A percentile compares a stretch with the other conserved stretches of the same genome.
These are phyloP conservation scores for Scalopus aquaticus DNA, from an alignment of 2,113 vertebrate species.

Conservation along the genomic window DNA sequence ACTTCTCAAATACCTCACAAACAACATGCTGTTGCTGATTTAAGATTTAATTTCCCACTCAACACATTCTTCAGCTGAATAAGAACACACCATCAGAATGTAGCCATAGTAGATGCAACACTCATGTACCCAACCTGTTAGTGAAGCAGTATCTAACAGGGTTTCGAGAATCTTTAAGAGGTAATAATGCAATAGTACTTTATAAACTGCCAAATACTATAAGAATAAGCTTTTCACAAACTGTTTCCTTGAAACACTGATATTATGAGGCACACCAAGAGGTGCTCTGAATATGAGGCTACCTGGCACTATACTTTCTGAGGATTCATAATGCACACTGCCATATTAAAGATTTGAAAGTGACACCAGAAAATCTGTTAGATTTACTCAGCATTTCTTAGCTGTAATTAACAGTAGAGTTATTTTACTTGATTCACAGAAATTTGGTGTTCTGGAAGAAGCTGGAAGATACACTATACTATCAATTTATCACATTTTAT, in stretches of 20 bases:
- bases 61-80: background rate
- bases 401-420: background rate
- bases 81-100: background rate
- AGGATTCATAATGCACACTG: background rate
- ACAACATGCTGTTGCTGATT: background rate
- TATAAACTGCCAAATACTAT: background rate
- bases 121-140: background rate
- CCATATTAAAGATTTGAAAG: background rate
- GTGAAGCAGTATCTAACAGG: background rate
- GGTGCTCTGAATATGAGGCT: background rate
- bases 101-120: background rate
- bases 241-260: background rate
- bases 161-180: background rate
- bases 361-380: background rate
- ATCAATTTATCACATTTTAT: background rate
- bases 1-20: slow-evolving; percentile 48
- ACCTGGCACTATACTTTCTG: background rate
- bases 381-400: background rate
- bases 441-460: background rate
- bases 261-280: background rate
- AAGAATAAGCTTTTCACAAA: background rate
- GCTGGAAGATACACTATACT: background rate
- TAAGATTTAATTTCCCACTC: slow-evolving; percentile 33
- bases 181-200: background rate
- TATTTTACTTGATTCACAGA: background rate